Evolutionary conservation across 2,113 vertebrate species (phyloP).

Genomic region (Cygnus buccinator): DNA sequence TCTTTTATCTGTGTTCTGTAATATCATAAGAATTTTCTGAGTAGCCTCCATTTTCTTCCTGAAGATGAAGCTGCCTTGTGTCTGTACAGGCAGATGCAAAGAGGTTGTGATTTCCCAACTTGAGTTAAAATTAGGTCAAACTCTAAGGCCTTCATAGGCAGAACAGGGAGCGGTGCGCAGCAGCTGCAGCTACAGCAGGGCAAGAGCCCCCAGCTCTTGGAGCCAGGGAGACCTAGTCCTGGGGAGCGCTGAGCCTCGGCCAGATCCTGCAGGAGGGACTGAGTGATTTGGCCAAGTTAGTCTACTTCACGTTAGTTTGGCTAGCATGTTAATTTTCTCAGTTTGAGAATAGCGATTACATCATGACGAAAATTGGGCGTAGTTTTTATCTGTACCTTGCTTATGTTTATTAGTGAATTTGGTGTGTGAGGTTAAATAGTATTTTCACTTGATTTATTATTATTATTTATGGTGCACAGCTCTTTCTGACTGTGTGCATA

Average conservation of each 20-base stretch:
- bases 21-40: background rate
- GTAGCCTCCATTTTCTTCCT: background rate
- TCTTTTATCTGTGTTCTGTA: background rate
- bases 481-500: slow-evolving; percentile 36
- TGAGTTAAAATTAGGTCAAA: background rate
- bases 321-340: slow-evolving; percentile 58
- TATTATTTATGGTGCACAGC: slow-evolving; percentile 51
- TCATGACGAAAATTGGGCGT: slow-evolving; percentile 54
- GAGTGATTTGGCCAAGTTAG: slow-evolving; percentile 58
- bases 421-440: background rate
- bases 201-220: too few species aligned
- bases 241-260: too few species aligned
- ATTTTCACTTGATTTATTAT: slow-evolving; percentile 58
- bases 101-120: background rate
- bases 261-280: background rate
- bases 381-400: slow-evolving; percentile 44
- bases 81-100: background rate
- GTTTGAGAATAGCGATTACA: slow-evolving; percentile 61
- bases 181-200: background rate
- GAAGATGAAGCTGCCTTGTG: background rate
- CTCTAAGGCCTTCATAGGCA: background rate
- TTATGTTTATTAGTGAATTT: slow-evolving; percentile 51
- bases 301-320: slow-evolving; percentile 48
- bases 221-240: too few species aligned
- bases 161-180: accelerated